Evolutionary conservation across 2,797 vertebrate genomes (phyloP).

Genomic region (Erithacus rubecula): DNA sequence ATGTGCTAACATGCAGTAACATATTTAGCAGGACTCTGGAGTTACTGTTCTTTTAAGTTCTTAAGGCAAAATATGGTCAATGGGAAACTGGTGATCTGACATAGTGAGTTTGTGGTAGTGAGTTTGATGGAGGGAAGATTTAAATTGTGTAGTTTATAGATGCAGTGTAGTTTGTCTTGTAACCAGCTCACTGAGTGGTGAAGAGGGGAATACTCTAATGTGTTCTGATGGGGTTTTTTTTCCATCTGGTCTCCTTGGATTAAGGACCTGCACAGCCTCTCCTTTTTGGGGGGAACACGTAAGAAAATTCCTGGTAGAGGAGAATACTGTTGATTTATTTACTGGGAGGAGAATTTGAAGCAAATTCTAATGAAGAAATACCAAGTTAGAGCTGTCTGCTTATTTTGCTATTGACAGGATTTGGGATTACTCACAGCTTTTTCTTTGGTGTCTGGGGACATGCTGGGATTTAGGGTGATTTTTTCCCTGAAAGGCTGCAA

Average conservation of each 20-base stretch:
- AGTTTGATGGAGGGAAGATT: not conserved
- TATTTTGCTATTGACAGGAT: not conserved
- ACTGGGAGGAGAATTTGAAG: not conserved
- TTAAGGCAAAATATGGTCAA: not conserved
- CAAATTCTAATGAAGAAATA: not conserved
- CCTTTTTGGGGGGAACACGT: rapidly evolving
- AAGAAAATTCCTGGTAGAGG: not conserved
- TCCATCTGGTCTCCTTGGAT: not conserved
- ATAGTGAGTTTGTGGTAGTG: not conserved
- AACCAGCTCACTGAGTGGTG: not conserved
- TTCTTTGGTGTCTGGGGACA: not conserved
- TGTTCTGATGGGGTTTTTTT: not conserved
- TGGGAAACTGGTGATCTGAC: not conserved
- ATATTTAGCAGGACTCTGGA: too few relatives aligned
- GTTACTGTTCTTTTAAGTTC: not conserved
- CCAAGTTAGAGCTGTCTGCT: not conserved
- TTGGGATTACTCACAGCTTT: not conserved
- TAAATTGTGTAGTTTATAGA: not conserved
- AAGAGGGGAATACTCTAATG: not conserved
- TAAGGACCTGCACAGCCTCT: not conserved
- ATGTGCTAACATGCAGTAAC: too few relatives aligned
- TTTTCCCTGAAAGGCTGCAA: not conserved
- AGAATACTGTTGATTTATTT: not conserved
- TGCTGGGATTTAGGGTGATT: not conserved
- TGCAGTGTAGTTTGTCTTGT: not conserved